These are phyloP conservation scores for Artibeus lituratus DNA, from an alignment of 2,797 vertebrate species.

Conservation along the genomic window DNA sequence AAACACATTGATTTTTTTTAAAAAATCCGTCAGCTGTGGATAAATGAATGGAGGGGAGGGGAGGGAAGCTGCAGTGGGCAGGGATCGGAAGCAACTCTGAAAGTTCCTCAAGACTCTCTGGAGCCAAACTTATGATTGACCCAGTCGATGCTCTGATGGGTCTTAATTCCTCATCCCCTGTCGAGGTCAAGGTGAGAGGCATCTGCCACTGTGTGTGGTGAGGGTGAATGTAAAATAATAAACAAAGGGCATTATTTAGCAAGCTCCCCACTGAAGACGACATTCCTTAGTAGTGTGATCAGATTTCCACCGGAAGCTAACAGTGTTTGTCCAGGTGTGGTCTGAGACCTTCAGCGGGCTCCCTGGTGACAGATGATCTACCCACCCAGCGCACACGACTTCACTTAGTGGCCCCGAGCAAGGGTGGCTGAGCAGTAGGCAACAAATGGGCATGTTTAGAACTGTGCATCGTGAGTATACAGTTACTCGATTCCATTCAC, in stretches of 20 bases:
- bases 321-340: background rate
- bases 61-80: background rate
- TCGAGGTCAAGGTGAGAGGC: background rate
- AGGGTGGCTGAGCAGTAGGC: background rate
- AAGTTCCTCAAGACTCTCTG: background rate
- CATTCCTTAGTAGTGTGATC: background rate
- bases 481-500: background rate
- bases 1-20: background rate
- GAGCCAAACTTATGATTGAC: background rate
- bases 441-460: background rate
- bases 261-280: background rate
- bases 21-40: background rate
- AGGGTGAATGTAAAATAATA: background rate
- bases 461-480: rapidly evolving
- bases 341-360: background rate
- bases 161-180: background rate
- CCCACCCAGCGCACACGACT: background rate
- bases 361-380: background rate
- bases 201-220: background rate
- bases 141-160: background rate
- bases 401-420: background rate
- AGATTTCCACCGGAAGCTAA: background rate
- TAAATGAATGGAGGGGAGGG: no score
- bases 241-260: background rate
- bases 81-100: background rate